phyloP scores from a whole-genome alignment of 2,113 vertebrate species.

The Bothrops jararaca region DNA sequence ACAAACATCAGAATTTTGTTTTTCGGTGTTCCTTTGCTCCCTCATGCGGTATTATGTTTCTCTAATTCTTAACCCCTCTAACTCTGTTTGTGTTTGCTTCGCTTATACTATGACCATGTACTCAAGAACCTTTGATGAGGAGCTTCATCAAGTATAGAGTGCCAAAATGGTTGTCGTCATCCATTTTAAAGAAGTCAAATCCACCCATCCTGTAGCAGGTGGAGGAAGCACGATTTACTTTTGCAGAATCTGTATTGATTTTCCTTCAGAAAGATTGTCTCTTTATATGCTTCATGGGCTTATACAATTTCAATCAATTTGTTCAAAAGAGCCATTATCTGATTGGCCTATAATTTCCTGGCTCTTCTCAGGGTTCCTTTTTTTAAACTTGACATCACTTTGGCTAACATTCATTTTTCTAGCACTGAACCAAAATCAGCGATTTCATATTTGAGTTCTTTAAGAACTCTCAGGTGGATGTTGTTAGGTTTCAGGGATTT shows the following conservation, averaged over 20 bases:
- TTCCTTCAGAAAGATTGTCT: background rate
- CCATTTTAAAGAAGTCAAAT: background rate
- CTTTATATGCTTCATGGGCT: background rate
- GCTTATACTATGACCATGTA: background rate
- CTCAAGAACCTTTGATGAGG: background rate
- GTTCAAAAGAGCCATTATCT: background rate
- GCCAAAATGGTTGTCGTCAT: background rate
- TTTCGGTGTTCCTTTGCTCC: background rate
- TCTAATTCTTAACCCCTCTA: background rate
- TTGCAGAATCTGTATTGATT: background rate
- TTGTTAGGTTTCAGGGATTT: background rate
- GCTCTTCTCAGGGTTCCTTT: background rate
- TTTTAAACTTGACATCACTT: background rate
- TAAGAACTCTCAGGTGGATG: background rate
- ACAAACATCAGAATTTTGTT: background rate
- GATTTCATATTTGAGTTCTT: background rate
- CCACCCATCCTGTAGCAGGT: background rate
- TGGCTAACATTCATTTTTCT: background rate
- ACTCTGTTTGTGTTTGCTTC: background rate
- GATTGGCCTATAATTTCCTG: background rate
- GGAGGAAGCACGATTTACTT: background rate
- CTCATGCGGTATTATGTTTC: background rate
- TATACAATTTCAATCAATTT: background rate
- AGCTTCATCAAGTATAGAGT: background rate
- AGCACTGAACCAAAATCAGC: background rate